Evolutionary conservation across 2,797 vertebrate genomes (phyloP).

Genomic region (Acrossocheilus wenchowensis): DNA sequence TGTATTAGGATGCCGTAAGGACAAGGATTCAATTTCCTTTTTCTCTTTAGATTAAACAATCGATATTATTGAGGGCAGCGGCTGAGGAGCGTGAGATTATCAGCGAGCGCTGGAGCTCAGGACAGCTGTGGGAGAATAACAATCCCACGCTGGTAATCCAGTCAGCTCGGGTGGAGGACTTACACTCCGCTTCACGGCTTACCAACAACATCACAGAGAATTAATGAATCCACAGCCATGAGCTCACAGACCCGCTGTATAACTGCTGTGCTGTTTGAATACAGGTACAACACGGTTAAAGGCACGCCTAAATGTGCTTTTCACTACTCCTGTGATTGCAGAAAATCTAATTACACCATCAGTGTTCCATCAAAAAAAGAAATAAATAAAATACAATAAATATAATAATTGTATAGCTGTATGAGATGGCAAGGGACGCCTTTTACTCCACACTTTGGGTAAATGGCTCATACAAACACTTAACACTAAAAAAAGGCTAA

Average conservation of each 20-base stretch:
- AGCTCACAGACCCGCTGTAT: background rate
- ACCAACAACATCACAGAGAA: conserved; percentile 14
- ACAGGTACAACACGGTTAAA: background rate
- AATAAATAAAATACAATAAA: no score
- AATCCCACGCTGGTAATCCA: conserved; percentile 25
- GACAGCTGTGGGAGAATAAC: conserved; percentile 20
- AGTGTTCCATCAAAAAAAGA: no score
- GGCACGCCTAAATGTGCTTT: background rate
- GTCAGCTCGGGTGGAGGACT: background rate
- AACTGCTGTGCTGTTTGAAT: background rate
- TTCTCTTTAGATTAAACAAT: conserved; percentile 54
- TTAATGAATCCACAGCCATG: background rate
- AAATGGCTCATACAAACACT: no score
- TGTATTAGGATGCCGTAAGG: conserved; percentile 9
- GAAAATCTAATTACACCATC: background rate
- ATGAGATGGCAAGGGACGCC: no score
- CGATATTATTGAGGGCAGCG: conserved; percentile 58
- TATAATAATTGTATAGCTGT: no score
- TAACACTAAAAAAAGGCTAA: no score
- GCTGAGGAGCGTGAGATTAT: conserved; percentile 62
- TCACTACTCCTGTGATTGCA: background rate
- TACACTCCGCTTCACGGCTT: background rate
- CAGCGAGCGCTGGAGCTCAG: conserved; percentile 42
- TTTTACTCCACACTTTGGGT: background rate
- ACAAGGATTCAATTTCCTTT: background rate